Base-by-base conservation (phyloP, 2,888 invertebrate species). In the Ectemnius lituratus region DNA sequence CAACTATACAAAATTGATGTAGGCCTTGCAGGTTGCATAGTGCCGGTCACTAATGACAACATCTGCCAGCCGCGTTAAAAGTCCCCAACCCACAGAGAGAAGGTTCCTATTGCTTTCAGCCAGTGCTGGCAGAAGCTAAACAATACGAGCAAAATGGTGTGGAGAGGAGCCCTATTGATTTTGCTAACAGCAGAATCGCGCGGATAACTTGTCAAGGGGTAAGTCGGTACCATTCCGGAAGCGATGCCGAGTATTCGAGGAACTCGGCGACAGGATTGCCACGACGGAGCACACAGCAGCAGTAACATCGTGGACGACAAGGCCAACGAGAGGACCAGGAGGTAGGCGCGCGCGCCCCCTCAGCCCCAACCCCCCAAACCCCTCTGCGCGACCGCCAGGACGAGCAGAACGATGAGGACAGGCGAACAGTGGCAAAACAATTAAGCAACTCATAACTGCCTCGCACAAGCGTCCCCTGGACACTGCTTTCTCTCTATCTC, bases 361-460 rank as follows among this genome's bases (percentile, higher is more conserved):
- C 58, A 67, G 62, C 62, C 74, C 63, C 62, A 58, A 69, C 28
- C 65, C 58, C 18, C 67, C 23, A 23, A 23, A 2, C 23, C 67
- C 61, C 67, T 46, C 52, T 62, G 45, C 16, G 58, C 18, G 65
- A 45, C 57, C 66, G 56, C 68, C 75, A 70, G 70, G 75, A 74
- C 73, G 69, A 66, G 74, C 57, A 67, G 69, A 63, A 60, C 74
- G 72, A 66, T 37, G 68, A 73, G 72, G 77, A 77, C 70, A 79
- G 81, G 80, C 79, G 85, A 89, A 89, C 88, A 89, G 89, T 89
- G 89, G 89, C 89, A 89, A 89, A 90, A 90, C 90, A 90, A 90
- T 90, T 89, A 89, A 87, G 87, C 86, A 90, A 90, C 88, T 90
- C 89, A 90, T 90, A 90, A 90, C 90, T 90, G 90, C 88, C 89